Conservation (phyloP, 1,140 invertebrate species). For the silkworm (Bombyx mori) region DNA sequence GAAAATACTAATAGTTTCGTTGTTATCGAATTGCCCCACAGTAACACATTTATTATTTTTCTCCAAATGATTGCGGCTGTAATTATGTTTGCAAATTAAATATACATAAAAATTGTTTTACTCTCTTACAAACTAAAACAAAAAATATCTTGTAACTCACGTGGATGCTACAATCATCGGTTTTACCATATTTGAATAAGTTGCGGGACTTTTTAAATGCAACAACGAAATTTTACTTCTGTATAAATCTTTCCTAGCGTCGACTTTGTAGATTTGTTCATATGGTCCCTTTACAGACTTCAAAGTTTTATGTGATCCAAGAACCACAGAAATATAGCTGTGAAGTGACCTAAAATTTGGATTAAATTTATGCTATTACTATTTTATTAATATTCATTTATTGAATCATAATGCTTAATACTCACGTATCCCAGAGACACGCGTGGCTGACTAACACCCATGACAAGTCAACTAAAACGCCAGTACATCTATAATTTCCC, state of each 20-base stretch:
- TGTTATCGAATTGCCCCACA: conserved; percentile 55
- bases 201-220: conserved; percentile 71
- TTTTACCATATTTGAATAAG: conserved; percentile 75
- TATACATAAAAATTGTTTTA: no score
- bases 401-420: conserved; percentile 10
- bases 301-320: conserved; percentile 76
- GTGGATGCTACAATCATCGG: conserved; percentile 66
- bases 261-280: conserved; percentile 76
- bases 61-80: conserved; percentile 29
- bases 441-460: conserved; percentile 76
- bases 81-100: conserved; percentile 11
- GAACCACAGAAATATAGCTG: conserved; percentile 75
- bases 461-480: conserved; percentile 74
- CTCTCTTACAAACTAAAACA: no score
- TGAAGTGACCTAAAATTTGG: conserved; percentile 65
- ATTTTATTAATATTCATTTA: background rate
- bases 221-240: conserved; percentile 72
- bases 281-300: conserved; percentile 73
- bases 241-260: conserved; percentile 67
- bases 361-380: background rate
- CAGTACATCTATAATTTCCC: conserved; percentile 77
- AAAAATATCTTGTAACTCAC: conserved; percentile 38
- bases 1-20: conserved; percentile 52
- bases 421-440: conserved; percentile 73
- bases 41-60: conserved; percentile 70